Conservation (phyloP, 1,140 invertebrate genomes). For the Drosophila nigrodunni region DNA sequence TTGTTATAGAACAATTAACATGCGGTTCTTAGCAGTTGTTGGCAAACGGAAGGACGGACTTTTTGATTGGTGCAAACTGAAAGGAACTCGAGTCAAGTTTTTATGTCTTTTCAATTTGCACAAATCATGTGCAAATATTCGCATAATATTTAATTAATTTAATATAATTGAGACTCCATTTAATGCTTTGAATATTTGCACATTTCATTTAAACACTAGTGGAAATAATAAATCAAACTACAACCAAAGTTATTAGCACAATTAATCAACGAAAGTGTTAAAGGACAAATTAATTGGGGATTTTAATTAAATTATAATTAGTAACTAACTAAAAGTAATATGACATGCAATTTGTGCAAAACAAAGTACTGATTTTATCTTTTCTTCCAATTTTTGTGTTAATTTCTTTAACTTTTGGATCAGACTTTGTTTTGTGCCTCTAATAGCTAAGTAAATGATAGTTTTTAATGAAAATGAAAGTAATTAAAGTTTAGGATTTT, state of each 20-base stretch:
- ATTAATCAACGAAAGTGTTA: slow-evolving; percentile 66
- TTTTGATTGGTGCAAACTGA: slow-evolving; percentile 43
- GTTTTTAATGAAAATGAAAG: slow-evolving; percentile 57
- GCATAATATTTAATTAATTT: neutral
- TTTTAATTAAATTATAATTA: slow-evolving; percentile 57
- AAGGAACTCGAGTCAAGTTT: slow-evolving; percentile 31
- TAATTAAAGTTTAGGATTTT: slow-evolving; percentile 59
- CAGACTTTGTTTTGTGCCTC: slow-evolving; percentile 64
- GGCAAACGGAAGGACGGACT: slow-evolving; percentile 71
- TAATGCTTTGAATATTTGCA: slow-evolving; percentile 42
- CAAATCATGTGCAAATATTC: slow-evolving; percentile 50
- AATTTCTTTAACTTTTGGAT: slow-evolving; percentile 18
- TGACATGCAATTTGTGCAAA: slow-evolving; percentile 68
- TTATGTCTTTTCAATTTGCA: slow-evolving; percentile 58
- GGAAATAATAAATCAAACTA: slow-evolving; percentile 66
- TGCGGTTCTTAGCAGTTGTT: slow-evolving; percentile 48
- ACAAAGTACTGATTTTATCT: slow-evolving; percentile 37
- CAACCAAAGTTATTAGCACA: slow-evolving; percentile 67
- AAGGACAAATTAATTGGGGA: slow-evolving; percentile 68
- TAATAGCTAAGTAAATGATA: slow-evolving; percentile 61
- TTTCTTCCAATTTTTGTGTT: neutral
- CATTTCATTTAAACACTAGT: slow-evolving; percentile 45
- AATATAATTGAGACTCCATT: neutral
- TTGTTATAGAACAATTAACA: slow-evolving; percentile 42
- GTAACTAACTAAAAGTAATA: slow-evolving; percentile 47